Base-by-base conservation (phyloP, 1,140 invertebrate species). In the silkworm (Bombyx mori) region DNA sequence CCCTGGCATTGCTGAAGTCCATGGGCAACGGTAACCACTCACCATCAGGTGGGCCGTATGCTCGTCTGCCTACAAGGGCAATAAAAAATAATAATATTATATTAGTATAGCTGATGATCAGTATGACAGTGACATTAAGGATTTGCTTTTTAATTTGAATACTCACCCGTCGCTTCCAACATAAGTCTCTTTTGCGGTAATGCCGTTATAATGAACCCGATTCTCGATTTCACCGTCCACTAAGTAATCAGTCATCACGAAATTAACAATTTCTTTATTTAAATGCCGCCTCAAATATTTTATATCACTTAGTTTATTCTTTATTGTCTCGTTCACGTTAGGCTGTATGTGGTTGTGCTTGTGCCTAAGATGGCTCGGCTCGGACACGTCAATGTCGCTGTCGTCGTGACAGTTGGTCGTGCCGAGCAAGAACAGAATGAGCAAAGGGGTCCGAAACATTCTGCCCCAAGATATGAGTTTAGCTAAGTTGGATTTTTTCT, bases 141-240 rank as follows among this genome's bases (percentile, higher is more conserved):
- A 35, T 5, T 18, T 18, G 12, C 12, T 18, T 18, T 18, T 18
- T 18, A 5, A 35, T 35, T 35, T 12, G 4, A 10, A 2, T 2
- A 76, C 88, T 88, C 69, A 90, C 89, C 88, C 82, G 63, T 88
- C 82, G 50, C 55, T 61, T 0, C 83, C 79, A 42, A 91, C 90
- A 51, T 86, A 89, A 0, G 91, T 92, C 72, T 93, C 91, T 68
- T 92, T 92, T 35, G 91, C 91, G 5, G 89, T 90, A 18, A 92
- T 73, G 8, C 90, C 90, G 56, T 90, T 88, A 61, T 78, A 91
- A 71, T 90, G 89, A 26, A 93, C 84, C 18, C 91, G 75, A 2
- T 88, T 88, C 73, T 93, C 92, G 47, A 89, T 75, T 61, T 93
- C 92, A 18, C 92, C 92, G 68, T 93, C 92, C 42, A 87, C 65